Base-by-base conservation (phyloP, 1,140 invertebrate species). In the Drosophila navojoa region DNA sequence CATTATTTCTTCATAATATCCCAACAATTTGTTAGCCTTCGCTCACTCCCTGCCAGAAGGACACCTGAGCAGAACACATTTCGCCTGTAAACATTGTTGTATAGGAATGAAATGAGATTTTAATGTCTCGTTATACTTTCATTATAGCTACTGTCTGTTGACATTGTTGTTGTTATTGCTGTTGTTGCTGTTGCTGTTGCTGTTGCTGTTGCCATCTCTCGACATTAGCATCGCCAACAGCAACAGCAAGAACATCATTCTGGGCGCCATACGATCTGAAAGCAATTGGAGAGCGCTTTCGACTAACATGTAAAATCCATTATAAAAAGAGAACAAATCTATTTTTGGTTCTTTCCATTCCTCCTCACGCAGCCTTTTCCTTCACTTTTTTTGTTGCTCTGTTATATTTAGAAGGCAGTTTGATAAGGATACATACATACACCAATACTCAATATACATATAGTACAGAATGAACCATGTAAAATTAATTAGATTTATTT, bases 221-320 rank as follows among this genome's bases (percentile, higher is more conserved):
- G 59, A 25, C 35, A 64, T 27, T 44, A 40, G 35, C n/a, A 53
- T 44, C 4, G 25, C 19, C 19, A 10, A 62, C 38, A 22, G 35
- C 35, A 38, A 38, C 4, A 29, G 27, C n/a, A n/a, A 22, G 3
- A 22, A 42, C 42, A 44, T 1, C 42, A 54, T 7, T 2, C 42
- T 68, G 50, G 62, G 40, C 29, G 52, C 32, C 25, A 22, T 40
- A 29, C 42, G 64, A 15, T 13, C 61, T 44, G 22, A 13, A 35
- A 42, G 70, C 27, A 45, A 64, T 63, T 73, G 53, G 64, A 16
- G 71, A 84, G 49, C 66, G 68, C 60, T 82, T 82, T 78, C 61
- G 74, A 67, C 76, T 63, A 87, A 87, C 82, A 87, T 87, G 84
- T 89, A 89, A 87, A 87, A 89, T 89, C 84, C 79, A 87, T 87